Percentiles rank a stretch among this genome's conserved stretches.
These are phyloP conservation scores for Echinops telfairi DNA, from an alignment of 2,113 vertebrate genomes.

Conservation along the genomic window DNA sequence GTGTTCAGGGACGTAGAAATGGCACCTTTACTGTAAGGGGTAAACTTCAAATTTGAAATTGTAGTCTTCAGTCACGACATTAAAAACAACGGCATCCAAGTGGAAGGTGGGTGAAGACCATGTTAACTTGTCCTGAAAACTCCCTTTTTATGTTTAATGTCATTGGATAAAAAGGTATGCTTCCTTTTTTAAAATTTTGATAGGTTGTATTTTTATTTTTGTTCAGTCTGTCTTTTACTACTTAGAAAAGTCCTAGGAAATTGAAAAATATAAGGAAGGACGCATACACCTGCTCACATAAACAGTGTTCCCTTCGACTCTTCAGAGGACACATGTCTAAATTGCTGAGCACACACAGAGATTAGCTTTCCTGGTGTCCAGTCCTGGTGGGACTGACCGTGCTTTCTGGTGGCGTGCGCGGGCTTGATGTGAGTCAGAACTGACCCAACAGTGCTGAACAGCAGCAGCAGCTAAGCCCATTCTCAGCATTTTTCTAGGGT, in stretches of 20 bases:
- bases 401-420: too few relatives aligned
- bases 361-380: too few relatives aligned
- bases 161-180: slow-evolving; percentile 5
- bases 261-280: slow-evolving; percentile 7
- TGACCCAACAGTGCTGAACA: too few relatives aligned
- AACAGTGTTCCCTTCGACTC: background rate
- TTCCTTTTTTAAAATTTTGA: too few relatives aligned
- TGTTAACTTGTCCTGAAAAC: background rate
- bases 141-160: slow-evolving; percentile 26
- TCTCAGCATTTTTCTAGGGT: too few relatives aligned
- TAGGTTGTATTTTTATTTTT: background rate
- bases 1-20: slow-evolving; percentile 23
- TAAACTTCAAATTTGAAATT: slow-evolving; percentile 1
- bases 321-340: background rate
- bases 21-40: background rate
- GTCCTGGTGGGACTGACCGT: too few relatives aligned
- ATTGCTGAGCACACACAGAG: background rate
- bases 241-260: background rate
- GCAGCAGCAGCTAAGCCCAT: too few relatives aligned
- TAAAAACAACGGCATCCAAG: background rate
- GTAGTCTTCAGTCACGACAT: background rate
- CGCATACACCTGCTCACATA: background rate
- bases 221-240: background rate
- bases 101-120: background rate
- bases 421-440: too few relatives aligned